phyloP scores from a whole-genome alignment of 2,888 invertebrate genomes.

The Elegia similella region DNA sequence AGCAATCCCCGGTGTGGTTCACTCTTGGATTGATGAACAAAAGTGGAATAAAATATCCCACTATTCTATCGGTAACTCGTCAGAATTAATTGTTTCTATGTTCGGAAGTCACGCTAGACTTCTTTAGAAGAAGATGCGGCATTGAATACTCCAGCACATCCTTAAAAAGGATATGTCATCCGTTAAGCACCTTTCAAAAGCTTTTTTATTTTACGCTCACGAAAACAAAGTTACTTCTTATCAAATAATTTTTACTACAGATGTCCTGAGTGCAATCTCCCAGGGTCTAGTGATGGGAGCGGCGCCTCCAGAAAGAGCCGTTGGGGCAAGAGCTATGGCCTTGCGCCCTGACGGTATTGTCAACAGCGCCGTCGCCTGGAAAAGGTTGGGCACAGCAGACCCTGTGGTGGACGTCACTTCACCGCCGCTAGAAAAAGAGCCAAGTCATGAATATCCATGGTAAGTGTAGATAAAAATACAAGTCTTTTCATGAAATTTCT shows the following conservation, averaged over 20 bases:
- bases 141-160: no score
- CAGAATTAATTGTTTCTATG: no score
- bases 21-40: no score
- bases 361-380: conserved; percentile 67
- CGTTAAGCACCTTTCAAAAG: no score
- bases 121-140: no score
- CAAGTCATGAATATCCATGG: conserved; percentile 87
- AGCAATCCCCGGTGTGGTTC: no score
- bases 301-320: conserved; percentile 69
- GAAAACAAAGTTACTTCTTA: not conserved
- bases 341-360: conserved; percentile 59
- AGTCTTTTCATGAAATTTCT: no score
- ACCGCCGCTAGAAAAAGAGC: conserved; percentile 83
- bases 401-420: conserved; percentile 65
- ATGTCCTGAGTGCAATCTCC: conserved; percentile 87
- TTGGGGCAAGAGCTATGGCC: conserved; percentile 76
- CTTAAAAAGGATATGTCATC: no score
- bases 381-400: conserved; percentile 62
- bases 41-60: no score
- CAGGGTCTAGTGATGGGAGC: conserved; percentile 84
- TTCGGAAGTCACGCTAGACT: no score
- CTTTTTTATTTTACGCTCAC: no score
- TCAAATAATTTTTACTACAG: conserved; percentile 55
- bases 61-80: no score
- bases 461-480: conserved; percentile 43